phyloP scores from a whole-genome alignment of 2,113 vertebrate species.

The Laterallus jamaicensis region DNA sequence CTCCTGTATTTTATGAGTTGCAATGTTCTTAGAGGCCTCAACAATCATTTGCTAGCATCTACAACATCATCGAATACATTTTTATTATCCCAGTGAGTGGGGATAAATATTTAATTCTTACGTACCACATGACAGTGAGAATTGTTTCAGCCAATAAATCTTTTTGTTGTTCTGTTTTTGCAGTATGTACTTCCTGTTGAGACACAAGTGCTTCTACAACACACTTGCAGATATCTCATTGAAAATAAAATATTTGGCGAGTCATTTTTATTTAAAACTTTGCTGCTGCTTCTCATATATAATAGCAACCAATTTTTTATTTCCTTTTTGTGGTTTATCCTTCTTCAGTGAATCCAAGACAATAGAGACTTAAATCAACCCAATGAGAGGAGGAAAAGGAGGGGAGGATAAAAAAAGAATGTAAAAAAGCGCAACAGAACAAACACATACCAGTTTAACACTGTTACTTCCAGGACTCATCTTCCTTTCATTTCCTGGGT shows the following conservation, averaged over 20 bases:
- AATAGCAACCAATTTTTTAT: background rate
- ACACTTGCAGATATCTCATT: background rate
- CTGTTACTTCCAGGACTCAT: background rate
- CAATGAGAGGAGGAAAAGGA: background rate
- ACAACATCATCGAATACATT: constrained; percentile 66
- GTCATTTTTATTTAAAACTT: background rate
- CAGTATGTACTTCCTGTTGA: background rate
- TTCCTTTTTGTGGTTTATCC: background rate
- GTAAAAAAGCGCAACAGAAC: background rate
- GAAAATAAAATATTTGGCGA: background rate
- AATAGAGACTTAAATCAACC: background rate
- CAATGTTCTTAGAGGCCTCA: constrained; percentile 64
- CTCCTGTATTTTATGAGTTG: constrained; percentile 67
- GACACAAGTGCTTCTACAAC: background rate
- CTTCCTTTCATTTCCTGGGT: background rate
- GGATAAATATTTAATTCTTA: constrained; percentile 77
- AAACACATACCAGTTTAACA: background rate
- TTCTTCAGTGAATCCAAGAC: background rate
- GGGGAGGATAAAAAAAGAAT: background rate
- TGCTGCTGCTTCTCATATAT: background rate
- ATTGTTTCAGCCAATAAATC: constrained; percentile 50
- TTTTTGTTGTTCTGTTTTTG: constrained; percentile 5
- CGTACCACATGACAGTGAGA: constrained; percentile 34
- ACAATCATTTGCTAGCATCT: constrained; percentile 62
- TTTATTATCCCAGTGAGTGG: constrained; percentile 69